Conservation (phyloP, 2,797 vertebrate species). For the Phoeniculus purpureus region DNA sequence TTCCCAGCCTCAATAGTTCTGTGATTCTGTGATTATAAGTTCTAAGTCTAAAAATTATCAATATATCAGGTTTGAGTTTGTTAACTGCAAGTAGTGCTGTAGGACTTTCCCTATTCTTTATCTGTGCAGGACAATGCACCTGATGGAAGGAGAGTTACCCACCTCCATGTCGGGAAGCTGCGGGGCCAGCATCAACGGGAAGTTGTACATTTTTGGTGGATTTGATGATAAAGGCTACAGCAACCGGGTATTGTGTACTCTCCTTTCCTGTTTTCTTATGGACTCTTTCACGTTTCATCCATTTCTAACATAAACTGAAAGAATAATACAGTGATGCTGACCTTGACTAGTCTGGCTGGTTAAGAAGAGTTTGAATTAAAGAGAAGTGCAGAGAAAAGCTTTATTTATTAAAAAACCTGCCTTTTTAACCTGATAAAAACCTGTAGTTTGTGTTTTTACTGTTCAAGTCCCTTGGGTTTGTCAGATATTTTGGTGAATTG, state of each 20-base stretch:
- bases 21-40: not conserved
- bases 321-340: not conserved
- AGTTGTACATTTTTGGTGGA: conserved; percentile 93
- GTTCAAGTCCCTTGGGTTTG: not conserved
- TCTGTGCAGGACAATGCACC: conserved; percentile 84
- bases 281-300: too few relatives aligned
- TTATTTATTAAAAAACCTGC: not conserved
- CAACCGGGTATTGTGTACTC: conserved; percentile 83
- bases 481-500: not conserved
- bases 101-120: too few relatives aligned
- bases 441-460: not conserved
- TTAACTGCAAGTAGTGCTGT: not conserved
- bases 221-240: conserved; percentile 94
- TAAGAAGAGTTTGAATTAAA: not conserved
- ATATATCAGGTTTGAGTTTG: not conserved
- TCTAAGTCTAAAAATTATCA: not conserved
- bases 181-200: conserved; percentile 85
- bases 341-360: not conserved
- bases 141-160: conserved; percentile 88
- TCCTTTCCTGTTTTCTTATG: not conserved
- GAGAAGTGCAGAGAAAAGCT: not conserved
- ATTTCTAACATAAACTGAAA: too few relatives aligned
- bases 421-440: not conserved
- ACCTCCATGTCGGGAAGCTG: conserved; percentile 94
- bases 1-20: too few relatives aligned